These are phyloP conservation scores for Aleadryas rufinucha DNA, from an alignment of 2,113 vertebrate species.

Conservation along the genomic window DNA sequence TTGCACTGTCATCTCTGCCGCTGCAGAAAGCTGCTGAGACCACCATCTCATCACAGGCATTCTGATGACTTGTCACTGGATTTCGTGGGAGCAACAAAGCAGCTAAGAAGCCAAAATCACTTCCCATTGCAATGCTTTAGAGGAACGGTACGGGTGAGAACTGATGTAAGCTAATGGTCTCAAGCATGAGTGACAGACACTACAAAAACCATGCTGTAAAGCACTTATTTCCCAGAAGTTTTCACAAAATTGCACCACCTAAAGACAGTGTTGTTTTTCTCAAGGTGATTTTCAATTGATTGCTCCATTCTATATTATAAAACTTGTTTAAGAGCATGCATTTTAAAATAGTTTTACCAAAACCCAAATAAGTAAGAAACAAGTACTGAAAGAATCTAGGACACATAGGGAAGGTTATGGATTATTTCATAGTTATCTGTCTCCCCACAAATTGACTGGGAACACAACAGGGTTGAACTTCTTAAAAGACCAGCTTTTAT, in stretches of 20 bases:
- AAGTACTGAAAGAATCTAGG: neutral
- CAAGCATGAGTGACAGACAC: neutral
- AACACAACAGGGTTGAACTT: neutral
- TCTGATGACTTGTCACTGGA: conserved; percentile 54
- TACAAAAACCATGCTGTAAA: neutral
- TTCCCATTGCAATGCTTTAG: neutral
- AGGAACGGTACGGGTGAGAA: accelerated
- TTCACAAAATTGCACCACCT: neutral
- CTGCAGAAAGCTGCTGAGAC: conserved; percentile 26
- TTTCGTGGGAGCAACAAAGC: conserved; percentile 13
- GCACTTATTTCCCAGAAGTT: neutral
- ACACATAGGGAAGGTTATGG: neutral
- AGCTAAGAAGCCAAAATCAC: conserved; percentile 22
- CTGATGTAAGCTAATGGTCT: neutral
- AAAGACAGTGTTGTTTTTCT: neutral
- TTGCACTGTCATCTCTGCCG: neutral
- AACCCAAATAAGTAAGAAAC: neutral
- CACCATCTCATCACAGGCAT: conserved; percentile 22
- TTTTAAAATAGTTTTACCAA: neutral
- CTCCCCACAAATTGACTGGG: neutral
- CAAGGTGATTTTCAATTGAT: neutral
- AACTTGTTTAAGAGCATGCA: neutral
- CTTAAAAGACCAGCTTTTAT: neutral
- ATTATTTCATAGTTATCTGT: neutral
- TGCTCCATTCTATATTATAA: neutral